A percentile compares a stretch with the other conserved stretches of the same genome.
Conservation (phyloP, 2,888 invertebrate species). For the Plebejus argus region DNA sequence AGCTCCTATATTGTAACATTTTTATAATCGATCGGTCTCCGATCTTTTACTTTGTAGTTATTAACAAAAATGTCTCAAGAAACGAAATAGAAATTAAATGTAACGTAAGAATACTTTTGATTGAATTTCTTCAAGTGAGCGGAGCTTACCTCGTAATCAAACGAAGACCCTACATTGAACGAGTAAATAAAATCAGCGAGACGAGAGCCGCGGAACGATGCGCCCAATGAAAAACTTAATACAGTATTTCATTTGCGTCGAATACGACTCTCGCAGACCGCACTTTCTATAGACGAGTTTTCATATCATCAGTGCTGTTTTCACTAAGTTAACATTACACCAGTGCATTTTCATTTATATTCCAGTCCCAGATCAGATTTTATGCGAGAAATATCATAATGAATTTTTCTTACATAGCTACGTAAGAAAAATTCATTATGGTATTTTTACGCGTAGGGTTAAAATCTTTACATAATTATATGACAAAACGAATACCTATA, state of each 20-base stretch:
- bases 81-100: not conserved
- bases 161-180: constrained; percentile 55
- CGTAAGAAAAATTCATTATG: too few species aligned
- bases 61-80: not conserved
- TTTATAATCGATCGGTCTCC: not conserved
- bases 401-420: too few species aligned
- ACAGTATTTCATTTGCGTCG: constrained; percentile 29
- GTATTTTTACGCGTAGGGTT: too few species aligned
- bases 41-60: not conserved
- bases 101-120: constrained; percentile 50
- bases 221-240: constrained; percentile 32
- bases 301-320: constrained; percentile 15
- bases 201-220: constrained; percentile 32
- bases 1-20: not conserved
- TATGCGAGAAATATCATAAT: not conserved
- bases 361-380: not conserved
- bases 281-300: not conserved
- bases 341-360: not conserved
- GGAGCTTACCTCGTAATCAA: constrained; percentile 57
- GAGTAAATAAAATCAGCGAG: constrained; percentile 48
- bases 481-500: not conserved
- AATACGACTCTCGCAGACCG: constrained; percentile 26
- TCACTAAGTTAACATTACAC: not conserved
- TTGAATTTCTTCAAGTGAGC: constrained; percentile 56
- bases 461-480: not conserved